A percentile compares a stretch with the other conserved stretches of the same genome.
Evolutionary conservation across 2,888 invertebrate genomes (phyloP).

Genomic region (Catocala fraxini): DNA sequence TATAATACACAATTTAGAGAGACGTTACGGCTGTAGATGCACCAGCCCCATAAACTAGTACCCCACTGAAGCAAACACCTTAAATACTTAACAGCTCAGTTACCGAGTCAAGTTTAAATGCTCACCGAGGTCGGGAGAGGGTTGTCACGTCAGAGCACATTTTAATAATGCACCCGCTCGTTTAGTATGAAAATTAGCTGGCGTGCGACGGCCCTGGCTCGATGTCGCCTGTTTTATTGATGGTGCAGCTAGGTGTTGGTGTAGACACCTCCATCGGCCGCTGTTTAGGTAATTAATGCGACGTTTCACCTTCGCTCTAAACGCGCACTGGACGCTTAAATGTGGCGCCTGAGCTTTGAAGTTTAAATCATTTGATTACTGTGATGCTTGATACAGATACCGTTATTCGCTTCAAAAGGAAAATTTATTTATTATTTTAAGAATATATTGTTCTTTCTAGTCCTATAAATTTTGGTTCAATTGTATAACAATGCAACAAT

Average conservation of each 20-base stretch:
- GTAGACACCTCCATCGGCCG: conserved; percentile 51
- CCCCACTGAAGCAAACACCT: conserved; percentile 67
- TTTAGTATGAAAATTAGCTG: conserved; percentile 87
- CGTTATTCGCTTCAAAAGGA: neutral
- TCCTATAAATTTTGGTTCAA: too few relatives aligned
- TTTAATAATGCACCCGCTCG: conserved; percentile 86
- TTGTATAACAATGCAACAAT: too few relatives aligned
- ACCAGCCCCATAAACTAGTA: conserved; percentile 60
- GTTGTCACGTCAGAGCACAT: conserved; percentile 79
- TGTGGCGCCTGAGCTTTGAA: conserved; percentile 15
- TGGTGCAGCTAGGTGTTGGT: conserved; percentile 51
- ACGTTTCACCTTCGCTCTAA: conserved; percentile 38
- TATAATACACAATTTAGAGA: conserved; percentile 36
- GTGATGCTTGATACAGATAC: neutral
- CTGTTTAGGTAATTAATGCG: conserved; percentile 61
- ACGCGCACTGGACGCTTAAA: conserved; percentile 19
- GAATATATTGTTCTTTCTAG: too few relatives aligned
- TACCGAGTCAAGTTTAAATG: conserved; percentile 76
- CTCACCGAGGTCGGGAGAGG: conserved; percentile 68
- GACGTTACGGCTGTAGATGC: conserved; percentile 38
- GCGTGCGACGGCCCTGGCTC: conserved; percentile 65
- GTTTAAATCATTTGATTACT: conserved; percentile 29
- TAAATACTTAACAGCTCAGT: conserved; percentile 75
- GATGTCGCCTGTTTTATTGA: conserved; percentile 74
- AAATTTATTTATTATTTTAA: too few relatives aligned